Base-by-base conservation (phyloP, 92 coral and sea anemone genomes). In the Paragorgia papillata region DNA sequence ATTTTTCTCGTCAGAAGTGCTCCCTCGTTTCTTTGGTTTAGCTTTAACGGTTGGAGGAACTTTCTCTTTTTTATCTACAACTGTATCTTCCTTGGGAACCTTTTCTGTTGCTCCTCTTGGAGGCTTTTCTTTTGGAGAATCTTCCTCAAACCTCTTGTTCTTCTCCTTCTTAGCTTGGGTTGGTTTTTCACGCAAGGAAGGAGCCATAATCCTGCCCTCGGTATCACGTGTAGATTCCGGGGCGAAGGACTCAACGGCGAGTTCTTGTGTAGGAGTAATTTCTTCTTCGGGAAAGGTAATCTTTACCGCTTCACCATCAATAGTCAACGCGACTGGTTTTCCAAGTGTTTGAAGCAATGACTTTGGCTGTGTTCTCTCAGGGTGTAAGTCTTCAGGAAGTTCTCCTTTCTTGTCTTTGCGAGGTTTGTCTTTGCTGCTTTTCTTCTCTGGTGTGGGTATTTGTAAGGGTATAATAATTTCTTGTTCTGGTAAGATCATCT, bases 241-340 rank as follows among this genome's bases (percentile, higher is more conserved):
- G 2, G n/a, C 17, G 14, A 46, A 15, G 15, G 53, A 15, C 15
- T 7, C 53, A 46, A 15, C n/a, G 53, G n/a, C 31, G 9, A 3
- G 62, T 56, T 13, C 30, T 56, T 56, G 3, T 15, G 29, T 29
- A 22, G 30, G 9, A 10, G 31, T 22, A 3, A 22, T 28, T 17
- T 21, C 21, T 46, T 44, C 29, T 27, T 54, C 30, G 9, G 78
- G 63, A 7, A 58, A 5, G n/a, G 50, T 32, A 3, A 53, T 17
- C 13, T 27, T 32, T 20, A 71, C 40, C 12, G 78, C 18, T 3
- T 39, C 63, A 20, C 35, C 64, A 29, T 71, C 78, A 34, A 71
- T 54, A 8, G 64, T 71, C 33, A 71, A 55, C 57, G 39, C 57
- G 12, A 71, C 50, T 34, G 64, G 63, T 28, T 55, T 71, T 8